Evolutionary conservation across 1,140 invertebrate genomes (phyloP).

Genomic region (Stegodyphus mimosarum): DNA sequence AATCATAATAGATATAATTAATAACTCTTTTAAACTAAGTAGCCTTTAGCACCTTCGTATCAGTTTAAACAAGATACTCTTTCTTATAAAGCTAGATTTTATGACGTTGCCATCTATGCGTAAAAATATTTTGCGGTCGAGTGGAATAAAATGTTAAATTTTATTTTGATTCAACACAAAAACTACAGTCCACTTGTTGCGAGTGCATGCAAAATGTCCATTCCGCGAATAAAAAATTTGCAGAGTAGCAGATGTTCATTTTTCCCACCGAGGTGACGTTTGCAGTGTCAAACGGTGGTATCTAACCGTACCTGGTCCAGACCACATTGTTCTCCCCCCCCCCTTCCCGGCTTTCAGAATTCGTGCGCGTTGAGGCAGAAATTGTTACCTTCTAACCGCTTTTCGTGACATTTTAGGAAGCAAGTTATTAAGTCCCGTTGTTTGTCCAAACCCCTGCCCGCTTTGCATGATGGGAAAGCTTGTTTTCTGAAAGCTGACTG

Average conservation of each 20-base stretch:
- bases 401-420: constrained; percentile 22
- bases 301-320: constrained; percentile 11
- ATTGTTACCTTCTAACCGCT: constrained; percentile 18
- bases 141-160: no score
- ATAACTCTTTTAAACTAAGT: no score
- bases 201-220: constrained; percentile 44
- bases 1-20: no score
- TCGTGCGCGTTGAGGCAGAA: constrained; percentile 8
- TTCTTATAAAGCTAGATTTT: no score
- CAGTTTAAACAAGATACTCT: no score
- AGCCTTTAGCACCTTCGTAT: no score
- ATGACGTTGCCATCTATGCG: no score
- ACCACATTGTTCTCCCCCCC: neutral
- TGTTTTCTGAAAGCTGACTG: no score
- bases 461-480: constrained; percentile 3
- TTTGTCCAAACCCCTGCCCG: constrained; percentile 7
- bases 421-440: constrained; percentile 49
- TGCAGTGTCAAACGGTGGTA: constrained; percentile 21
- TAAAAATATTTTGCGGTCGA: no score
- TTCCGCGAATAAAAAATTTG: constrained; percentile 7
- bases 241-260: constrained; percentile 24
- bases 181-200: neutral
- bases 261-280: constrained; percentile 40
- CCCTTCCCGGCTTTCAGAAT: neutral
- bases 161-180: neutral